Evolutionary conservation across 2,797 vertebrate species (phyloP).

Genomic region (Mus caroli): DNA sequence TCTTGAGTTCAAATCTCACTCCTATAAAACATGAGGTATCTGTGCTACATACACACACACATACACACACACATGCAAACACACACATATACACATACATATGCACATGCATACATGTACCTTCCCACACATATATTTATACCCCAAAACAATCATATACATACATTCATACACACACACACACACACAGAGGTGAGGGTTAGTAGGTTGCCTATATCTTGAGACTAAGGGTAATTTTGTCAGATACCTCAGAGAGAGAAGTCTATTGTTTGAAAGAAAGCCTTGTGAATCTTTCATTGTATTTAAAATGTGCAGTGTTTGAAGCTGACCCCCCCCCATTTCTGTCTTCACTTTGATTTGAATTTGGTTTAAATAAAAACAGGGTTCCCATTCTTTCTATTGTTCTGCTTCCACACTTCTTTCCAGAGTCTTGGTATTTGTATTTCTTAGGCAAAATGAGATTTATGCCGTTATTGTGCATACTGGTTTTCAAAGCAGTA

Average conservation of each 20-base stretch:
- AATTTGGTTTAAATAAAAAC: background rate
- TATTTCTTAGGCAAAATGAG: background rate
- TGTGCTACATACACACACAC: accelerated
- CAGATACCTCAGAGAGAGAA: background rate
- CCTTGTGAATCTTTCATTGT: background rate
- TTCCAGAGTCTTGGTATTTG: background rate
- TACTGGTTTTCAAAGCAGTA: background rate
- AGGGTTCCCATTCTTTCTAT: background rate
- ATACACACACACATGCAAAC: background rate
- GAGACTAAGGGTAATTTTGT: background rate
- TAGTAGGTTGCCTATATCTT: background rate
- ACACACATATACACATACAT: background rate
- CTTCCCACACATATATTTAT: background rate
- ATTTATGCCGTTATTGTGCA: background rate
- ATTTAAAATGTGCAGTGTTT: background rate
- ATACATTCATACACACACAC: background rate
- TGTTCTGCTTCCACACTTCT: background rate
- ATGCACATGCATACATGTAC: background rate
- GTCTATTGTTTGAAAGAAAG: background rate
- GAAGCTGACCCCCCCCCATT: background rate
- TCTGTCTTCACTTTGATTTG: background rate
- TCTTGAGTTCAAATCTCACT: background rate
- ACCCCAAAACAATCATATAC: no score
- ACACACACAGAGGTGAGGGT: background rate
- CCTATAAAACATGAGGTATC: background rate